Evolutionary conservation across 2,888 invertebrate genomes (phyloP), one percentile per base, ranked within the genome.

Genomic region (Tetragnatha montana): DNA sequence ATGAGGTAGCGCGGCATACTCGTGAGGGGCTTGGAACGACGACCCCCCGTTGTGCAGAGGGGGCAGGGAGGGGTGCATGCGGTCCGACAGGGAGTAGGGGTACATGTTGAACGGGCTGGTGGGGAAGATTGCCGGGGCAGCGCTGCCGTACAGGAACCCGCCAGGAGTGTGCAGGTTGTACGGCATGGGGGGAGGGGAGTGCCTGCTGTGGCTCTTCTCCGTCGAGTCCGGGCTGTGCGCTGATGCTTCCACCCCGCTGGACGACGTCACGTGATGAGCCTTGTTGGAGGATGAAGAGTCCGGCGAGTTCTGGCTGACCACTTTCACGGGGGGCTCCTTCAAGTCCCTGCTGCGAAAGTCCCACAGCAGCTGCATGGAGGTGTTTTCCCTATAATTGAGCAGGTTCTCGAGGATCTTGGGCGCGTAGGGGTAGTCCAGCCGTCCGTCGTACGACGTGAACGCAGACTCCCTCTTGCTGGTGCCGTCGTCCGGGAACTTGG

Each of bases 361-460:
- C 60, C 81, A 47, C 2, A 83, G 74, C n/a, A 87, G 35, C 60
- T 82, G 87, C 17, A 90, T 75, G 0, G 84, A 75, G 8, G 90
- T 69, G n/a, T 78, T 87, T 21, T 89, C 91, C 0, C 70, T 8
- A 86, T 92, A 88, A 21, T 97, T 95, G 17, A 98, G 94, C 8
- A 90, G 82, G 47, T 91, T 90, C 94, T 98, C 98, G 92, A 98
- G 94, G 92, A 97, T 98, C 83, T 93, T 93, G 21, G 93, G 92
- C 84, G 88, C 91, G 14, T 85, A 88, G 0, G 87, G 80, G 91
- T 88, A 88, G 6, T 80, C 81, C 3, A 81, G 19, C 14, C 84
- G 79, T 7, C 81, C 86, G 17, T 91, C 91, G 19, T 89, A 89
- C 6, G 87, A 89, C 73, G 82, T 87, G 68, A 91, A 91, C 17